phyloP scores from a whole-genome alignment of 2,888 invertebrate species.

The Folsomia manolachei region DNA sequence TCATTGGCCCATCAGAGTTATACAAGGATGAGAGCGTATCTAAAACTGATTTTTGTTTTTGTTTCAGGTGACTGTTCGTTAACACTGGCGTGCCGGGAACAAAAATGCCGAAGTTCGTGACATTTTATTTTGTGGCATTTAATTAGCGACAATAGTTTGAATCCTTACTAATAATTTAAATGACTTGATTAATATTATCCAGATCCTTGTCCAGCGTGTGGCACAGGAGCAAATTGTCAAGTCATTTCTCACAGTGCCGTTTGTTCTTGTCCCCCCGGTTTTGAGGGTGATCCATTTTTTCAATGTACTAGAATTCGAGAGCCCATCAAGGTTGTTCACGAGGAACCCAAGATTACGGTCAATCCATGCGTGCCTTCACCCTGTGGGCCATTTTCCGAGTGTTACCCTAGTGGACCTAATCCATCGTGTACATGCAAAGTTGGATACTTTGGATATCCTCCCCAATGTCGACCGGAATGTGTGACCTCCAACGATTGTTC shows the following conservation, averaged over 20 bases:
- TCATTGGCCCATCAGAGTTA: too few species aligned
- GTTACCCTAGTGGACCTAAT: constrained; percentile 34
- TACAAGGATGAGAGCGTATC: too few species aligned
- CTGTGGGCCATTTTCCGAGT: constrained; percentile 60
- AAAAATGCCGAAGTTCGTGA: constrained; percentile 69
- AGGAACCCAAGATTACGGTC: not conserved
- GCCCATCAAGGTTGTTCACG: constrained; percentile 27
- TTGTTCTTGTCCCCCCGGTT: constrained; percentile 58
- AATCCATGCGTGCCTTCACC: constrained; percentile 75
- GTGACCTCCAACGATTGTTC: constrained; percentile 63
- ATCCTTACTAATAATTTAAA: too few species aligned
- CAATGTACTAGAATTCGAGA: constrained; percentile 51
- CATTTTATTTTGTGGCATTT: too few species aligned
- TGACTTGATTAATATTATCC: too few species aligned
- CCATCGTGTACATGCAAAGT: constrained; percentile 44
- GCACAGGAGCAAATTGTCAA: constrained; percentile 48
- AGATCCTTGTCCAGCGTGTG: constrained; percentile 56
- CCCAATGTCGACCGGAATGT: constrained; percentile 43
- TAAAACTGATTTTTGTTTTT: too few species aligned
- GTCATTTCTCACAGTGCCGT: constrained; percentile 58
- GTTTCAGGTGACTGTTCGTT: not conserved
- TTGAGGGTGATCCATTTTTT: constrained; percentile 50
- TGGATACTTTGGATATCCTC: constrained; percentile 39
- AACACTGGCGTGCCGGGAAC: not conserved
- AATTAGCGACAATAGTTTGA: too few species aligned